Conservation (phyloP, 92 coral and sea anemone genomes). For the Bergia sp. region DNA sequence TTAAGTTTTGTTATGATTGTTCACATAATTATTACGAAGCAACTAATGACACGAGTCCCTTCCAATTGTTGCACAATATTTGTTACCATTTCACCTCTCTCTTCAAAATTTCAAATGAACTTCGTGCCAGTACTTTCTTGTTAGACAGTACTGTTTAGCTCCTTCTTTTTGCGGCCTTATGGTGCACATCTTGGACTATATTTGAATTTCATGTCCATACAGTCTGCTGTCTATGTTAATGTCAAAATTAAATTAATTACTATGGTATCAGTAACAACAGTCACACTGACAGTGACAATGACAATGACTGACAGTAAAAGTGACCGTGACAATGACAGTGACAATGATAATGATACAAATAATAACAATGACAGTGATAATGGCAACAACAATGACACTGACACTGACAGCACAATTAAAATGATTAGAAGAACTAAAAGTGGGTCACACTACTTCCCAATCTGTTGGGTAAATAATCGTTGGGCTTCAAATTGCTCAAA, state of each 20-base stretch:
- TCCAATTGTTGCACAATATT: too few relatives aligned
- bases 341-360: conserved; percentile 14
- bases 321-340: background rate
- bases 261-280: conserved; percentile 10
- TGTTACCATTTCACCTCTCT: too few relatives aligned
- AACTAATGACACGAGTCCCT: too few relatives aligned
- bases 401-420: conserved; percentile 17
- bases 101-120: too few relatives aligned
- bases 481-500: conserved; percentile 15
- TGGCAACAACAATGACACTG: background rate
- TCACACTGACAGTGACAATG: conserved; percentile 5
- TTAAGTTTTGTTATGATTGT: too few relatives aligned
- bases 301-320: background rate
- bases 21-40: too few relatives aligned
- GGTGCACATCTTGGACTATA: too few relatives aligned
- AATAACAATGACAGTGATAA: background rate
- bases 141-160: too few relatives aligned
- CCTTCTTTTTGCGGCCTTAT: too few relatives aligned
- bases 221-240: too few relatives aligned
- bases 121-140: too few relatives aligned
- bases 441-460: conserved; percentile 7
- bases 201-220: too few relatives aligned
- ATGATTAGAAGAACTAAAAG: conserved; percentile 3
- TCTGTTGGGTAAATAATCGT: conserved; percentile 9
- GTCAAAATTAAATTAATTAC: background rate